phyloP scores from a whole-genome alignment of 2,113 vertebrate genomes.

The Carlito syrichta region DNA sequence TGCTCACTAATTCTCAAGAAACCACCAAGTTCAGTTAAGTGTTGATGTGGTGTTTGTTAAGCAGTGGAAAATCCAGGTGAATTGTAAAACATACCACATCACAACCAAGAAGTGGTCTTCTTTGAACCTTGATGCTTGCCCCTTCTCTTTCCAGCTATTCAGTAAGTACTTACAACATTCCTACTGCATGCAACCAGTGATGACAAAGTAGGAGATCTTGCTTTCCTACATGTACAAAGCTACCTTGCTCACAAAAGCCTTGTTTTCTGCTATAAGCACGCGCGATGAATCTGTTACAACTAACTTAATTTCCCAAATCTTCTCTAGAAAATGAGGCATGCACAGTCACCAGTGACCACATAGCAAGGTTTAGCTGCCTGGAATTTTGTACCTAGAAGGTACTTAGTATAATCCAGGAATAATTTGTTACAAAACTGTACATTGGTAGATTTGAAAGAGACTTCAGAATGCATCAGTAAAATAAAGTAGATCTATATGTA shows the following conservation, averaged over 20 bases:
- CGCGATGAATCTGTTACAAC: not conserved
- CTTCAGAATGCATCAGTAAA: not conserved
- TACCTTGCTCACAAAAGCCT: not conserved
- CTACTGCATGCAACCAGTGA: not conserved
- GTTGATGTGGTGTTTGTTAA: not conserved
- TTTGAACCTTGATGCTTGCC: not conserved
- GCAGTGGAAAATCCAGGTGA: not conserved
- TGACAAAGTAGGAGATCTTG: not conserved
- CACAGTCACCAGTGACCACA: not conserved
- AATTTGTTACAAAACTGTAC: not conserved
- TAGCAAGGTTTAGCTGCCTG: not conserved
- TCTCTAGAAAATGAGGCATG: not conserved
- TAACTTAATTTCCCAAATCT: conserved; percentile 1
- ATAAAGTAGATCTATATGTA: not conserved
- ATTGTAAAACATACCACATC: not conserved
- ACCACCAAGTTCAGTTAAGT: not conserved
- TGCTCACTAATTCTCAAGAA: not conserved
- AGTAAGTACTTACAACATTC: not conserved
- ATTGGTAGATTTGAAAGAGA: not conserved
- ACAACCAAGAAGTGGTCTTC: not conserved
- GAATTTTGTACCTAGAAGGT: not conserved
- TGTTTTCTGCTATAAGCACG: not conserved
- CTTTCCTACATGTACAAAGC: too few relatives aligned
- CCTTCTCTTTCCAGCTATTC: not conserved
- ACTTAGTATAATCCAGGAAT: not conserved